These are phyloP conservation scores for Lontra canadensis DNA, from an alignment of 2,113 vertebrate genomes.

Conservation along the genomic window DNA sequence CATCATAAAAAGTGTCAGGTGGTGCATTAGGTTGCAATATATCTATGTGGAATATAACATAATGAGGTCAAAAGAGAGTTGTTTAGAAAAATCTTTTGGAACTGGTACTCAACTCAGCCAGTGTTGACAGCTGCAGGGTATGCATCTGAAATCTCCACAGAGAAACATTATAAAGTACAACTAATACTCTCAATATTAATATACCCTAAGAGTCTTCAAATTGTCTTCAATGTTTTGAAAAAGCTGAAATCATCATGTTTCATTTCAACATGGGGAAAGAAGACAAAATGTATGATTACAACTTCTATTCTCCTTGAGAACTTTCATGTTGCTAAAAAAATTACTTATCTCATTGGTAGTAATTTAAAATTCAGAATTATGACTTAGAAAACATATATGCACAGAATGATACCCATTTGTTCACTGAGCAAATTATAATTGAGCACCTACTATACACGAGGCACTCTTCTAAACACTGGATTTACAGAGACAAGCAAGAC, in stretches of 20 bases:
- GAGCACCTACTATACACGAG: neutral
- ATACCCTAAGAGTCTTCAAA: neutral
- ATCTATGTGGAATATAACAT: neutral
- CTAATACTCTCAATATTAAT: neutral
- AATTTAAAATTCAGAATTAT: neutral
- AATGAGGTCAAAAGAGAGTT: constrained; percentile 31
- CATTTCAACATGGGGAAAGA: neutral
- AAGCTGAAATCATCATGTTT: constrained; percentile 24
- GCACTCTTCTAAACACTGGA: neutral
- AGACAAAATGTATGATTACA: neutral
- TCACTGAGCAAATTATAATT: neutral
- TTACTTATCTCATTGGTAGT: neutral
- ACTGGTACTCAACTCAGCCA: neutral
- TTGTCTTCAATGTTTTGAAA: neutral
- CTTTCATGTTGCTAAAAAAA: neutral
- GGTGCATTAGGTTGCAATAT: neutral
- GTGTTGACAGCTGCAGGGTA: neutral
- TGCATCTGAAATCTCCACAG: constrained; percentile 9
- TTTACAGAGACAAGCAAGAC: neutral
- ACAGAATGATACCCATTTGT: neutral
- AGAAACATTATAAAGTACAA: constrained; percentile 28
- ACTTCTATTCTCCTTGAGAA: neutral
- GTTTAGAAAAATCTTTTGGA: constrained; percentile 35
- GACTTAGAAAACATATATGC: neutral
- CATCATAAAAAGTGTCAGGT: constrained; percentile 58